Conservation (phyloP, 2,888 invertebrate species). For the Dioctria rufipes region DNA sequence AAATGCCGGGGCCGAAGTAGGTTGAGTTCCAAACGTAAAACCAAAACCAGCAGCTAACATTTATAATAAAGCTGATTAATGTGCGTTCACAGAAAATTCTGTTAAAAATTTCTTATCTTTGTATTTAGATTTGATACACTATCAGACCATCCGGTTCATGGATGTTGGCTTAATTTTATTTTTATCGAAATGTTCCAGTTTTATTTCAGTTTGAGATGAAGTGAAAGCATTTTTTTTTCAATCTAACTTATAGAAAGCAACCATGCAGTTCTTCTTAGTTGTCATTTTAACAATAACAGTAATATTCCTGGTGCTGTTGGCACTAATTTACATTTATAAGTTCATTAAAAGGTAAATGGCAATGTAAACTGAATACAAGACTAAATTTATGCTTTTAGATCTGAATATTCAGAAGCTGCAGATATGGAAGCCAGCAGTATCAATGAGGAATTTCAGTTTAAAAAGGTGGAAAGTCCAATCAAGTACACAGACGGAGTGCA, state of each 20-base stretch:
- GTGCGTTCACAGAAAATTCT: not conserved
- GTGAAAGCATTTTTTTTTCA: too few relatives aligned
- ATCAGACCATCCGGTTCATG: not conserved
- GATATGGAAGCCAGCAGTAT: conserved; percentile 2
- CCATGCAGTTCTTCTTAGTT: not conserved
- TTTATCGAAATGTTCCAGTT: too few relatives aligned
- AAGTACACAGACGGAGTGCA: not conserved
- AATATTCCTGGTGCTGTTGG: not conserved
- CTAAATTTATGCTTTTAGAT: not conserved
- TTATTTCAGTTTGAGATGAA: too few relatives aligned
- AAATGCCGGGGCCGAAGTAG: conserved; percentile 62
- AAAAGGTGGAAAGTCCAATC: not conserved
- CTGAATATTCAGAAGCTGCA: not conserved
- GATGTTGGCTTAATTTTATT: too few relatives aligned
- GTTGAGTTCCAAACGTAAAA: conserved; percentile 62
- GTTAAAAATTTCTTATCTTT: not conserved
- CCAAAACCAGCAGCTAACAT: conserved; percentile 70
- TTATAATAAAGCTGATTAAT: not conserved
- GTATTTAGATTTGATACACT: not conserved
- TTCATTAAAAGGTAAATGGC: not conserved
- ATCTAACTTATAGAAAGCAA: not conserved
- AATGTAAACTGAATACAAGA: not conserved
- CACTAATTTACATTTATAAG: not conserved
- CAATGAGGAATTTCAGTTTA: not conserved
- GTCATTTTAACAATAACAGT: not conserved